Evolutionary conservation across 1,140 invertebrate genomes (phyloP), one percentile per base, ranked within the genome.

Genomic region (Pollicipes pollicipes): DNA sequence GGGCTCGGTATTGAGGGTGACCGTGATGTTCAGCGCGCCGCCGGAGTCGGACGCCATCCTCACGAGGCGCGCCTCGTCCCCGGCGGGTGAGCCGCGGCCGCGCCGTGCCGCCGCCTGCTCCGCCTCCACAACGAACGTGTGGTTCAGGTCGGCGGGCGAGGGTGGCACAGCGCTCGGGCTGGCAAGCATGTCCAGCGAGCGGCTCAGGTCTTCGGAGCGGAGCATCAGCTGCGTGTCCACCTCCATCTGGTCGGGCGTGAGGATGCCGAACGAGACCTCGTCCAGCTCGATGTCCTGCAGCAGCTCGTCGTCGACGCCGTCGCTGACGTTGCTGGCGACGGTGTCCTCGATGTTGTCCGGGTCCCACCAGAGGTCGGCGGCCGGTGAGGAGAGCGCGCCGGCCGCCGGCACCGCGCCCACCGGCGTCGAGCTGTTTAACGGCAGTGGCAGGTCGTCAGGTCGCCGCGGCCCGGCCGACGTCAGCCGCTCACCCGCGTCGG

Each of bases 191-290:
- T 58, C 45, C 10, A 58, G 45, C 2, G 45, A 58, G 2, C 45
- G 30, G 16, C 2, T 21, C 30, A 27, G 30, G 3, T 68, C 72
- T 4, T n/a, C 29, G 30, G 66, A 16, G 3, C 75, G 28, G 26
- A 74, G 75, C 26, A 75, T 72, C 45, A 58, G 45, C 2, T 58
- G 45, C 10, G 45, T 21, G 17, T 58, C 45, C 77, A 88, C 88
- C 70, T 87, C 85, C 90, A 93, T 92, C 78, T 92, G 90, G 81
- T 90, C 89, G 0, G 89, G 89, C 10, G 90, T 91, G 27, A 93
- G 80, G 73, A 93, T 91, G 16, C 90, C 90, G 72, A 92, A 80
- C 76, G 88, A 58, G 2, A 58, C 89, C 75, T 91, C 90, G 78
- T 91, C 87, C 75, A 85, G 77, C 72, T 87, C 89, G 72, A 89